Percentiles rank a stretch among this genome's conserved stretches.
Conservation (phyloP, 2,797 vertebrate genomes). For the Macroramphosus scolopax region DNA sequence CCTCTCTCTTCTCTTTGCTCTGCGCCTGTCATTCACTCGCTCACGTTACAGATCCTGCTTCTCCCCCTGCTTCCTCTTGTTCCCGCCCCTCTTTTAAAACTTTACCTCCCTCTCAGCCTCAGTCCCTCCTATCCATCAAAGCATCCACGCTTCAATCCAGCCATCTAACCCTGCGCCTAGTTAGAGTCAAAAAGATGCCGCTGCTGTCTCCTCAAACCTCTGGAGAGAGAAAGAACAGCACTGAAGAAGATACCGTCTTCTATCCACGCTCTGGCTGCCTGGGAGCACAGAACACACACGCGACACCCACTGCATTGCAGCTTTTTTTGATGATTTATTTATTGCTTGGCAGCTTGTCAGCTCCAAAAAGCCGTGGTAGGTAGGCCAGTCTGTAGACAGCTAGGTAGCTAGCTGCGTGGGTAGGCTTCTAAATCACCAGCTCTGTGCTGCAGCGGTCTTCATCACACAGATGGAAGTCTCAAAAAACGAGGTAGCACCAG, state of each 20-base stretch:
- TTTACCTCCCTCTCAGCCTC: conserved; percentile 63
- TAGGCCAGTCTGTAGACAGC: conserved; percentile 58
- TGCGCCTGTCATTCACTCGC: conserved; percentile 68
- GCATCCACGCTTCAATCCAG: conserved; percentile 55
- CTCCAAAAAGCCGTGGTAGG: conserved; percentile 67
- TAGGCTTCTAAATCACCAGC: conserved; percentile 59
- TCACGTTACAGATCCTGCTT: conserved; percentile 54
- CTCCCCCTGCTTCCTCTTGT: conserved; percentile 52
- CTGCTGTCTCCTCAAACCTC: conserved; percentile 49
- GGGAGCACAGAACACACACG: conserved; percentile 53
- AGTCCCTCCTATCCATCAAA: conserved; percentile 64
- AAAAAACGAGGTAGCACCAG: conserved; percentile 39
- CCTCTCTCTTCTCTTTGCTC: conserved; percentile 52
- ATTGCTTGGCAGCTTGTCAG: conserved; percentile 74
- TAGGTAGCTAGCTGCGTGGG: conserved; percentile 59
- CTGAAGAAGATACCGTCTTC: conserved; percentile 61
- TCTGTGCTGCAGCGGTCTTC: conserved; percentile 55
- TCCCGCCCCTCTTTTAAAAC: conserved; percentile 70
- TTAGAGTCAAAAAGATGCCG: conserved; percentile 50
- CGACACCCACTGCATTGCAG: conserved; percentile 76
- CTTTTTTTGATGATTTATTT: conserved; percentile 76
- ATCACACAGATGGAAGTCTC: conserved; percentile 47
- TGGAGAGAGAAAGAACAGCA: conserved; percentile 42
- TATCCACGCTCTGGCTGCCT: conserved; percentile 58
- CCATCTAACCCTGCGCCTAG: conserved; percentile 39